These are phyloP conservation scores for Lanius ludovicianus DNA, from an alignment of 2,113 vertebrate species.

Conservation along the genomic window DNA sequence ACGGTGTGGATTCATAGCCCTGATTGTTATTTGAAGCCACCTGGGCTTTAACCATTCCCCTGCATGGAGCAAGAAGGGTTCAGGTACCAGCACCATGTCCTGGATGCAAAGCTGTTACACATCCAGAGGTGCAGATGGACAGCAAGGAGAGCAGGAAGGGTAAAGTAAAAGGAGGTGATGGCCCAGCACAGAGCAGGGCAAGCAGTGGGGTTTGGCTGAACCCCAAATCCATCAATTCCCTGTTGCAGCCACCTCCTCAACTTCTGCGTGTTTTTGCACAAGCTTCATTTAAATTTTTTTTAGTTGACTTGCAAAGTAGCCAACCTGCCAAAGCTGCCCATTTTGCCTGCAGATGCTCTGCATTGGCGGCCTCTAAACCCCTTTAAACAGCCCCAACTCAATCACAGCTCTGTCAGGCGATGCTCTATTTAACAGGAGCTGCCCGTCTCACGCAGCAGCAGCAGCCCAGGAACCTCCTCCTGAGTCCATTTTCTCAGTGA, in stretches of 20 bases:
- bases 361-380: conserved; percentile 35
- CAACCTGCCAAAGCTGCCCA: background rate
- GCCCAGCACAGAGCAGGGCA: background rate
- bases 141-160: background rate
- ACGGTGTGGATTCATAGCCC: background rate
- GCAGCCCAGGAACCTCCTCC: conserved; percentile 38
- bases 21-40: background rate
- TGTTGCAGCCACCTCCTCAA: background rate
- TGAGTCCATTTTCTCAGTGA: conserved; percentile 48
- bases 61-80: background rate
- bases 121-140: background rate
- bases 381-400: conserved; percentile 41
- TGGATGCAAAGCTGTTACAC: rapidly evolving
- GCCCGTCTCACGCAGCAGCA: background rate
- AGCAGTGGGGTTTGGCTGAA: background rate
- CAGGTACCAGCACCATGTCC: background rate
- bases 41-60: background rate
- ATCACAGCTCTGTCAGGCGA: conserved; percentile 57
- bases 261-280: background rate
- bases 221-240: background rate
- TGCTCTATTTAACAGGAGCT: conserved; percentile 62
- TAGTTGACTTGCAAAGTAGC: conserved; percentile 15
- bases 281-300: too few species aligned
- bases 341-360: conserved; percentile 46
- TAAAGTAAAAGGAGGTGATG: background rate